Evolutionary conservation across 2,888 invertebrate genomes (phyloP), one percentile per base, ranked within the genome.

Genomic region (Tinea semifulvella): DNA sequence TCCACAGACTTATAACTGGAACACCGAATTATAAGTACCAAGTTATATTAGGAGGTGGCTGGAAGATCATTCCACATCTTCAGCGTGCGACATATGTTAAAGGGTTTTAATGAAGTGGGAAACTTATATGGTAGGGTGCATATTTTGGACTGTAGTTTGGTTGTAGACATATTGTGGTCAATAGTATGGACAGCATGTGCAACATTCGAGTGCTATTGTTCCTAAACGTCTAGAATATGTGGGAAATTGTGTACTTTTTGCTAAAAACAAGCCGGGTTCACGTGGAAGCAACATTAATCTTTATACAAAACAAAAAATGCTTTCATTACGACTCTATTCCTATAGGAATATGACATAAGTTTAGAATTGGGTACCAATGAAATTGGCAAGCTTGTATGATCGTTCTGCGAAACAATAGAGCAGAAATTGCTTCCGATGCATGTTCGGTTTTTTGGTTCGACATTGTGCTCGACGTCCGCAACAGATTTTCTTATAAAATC

Each of bases 351-450:
- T n/a, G n/a, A n/a, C n/a, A n/a, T n/a, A 13, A 31, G n/a, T 7
- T 13, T 14, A 31, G 2, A 13, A 31, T 31, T 13, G 11, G 7
- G 31, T 11, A 10, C n/a, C 5, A n/a, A 2, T 2, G 31, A 13
- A 14, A 31, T 31, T 13, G 13, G 7, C 4, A 14, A 13, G 11
- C 31, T 31, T 13, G 7, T 31, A 31, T 31, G 7, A 14, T 31
- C n/a, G n/a, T 31, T 31, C 13, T 7, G 11, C n/a, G 31, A 11
- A 31, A 31, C 31, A 31, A 31, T 31, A 31, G 13, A 14, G 7
- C 13, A 31, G 31, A 31, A 31, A 31, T 31, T 31, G 31, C 31
- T 31, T 31, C 13, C 31, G 31, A 31, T 31, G 31, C 31, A 31
- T 27, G 27, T 27, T 10, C 27, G 31, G 27, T 4, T 31, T 31